These are phyloP conservation scores for Salpingus planirostris DNA, from an alignment of 2,888 invertebrate species.

Conservation along the genomic window DNA sequence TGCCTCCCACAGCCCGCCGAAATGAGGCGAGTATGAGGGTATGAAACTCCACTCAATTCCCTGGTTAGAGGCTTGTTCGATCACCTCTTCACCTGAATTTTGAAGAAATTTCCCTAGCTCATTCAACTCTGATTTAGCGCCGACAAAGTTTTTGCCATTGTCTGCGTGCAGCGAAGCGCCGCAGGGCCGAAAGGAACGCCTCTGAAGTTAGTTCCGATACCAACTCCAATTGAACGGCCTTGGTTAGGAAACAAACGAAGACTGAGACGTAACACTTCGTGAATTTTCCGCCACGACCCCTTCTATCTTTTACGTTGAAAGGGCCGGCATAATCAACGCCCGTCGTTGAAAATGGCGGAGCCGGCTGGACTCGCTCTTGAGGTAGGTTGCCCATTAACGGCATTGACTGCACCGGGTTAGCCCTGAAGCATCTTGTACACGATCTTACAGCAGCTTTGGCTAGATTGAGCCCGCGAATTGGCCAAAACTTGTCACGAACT, in stretches of 20 bases:
- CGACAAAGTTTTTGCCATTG: slow-evolving; percentile 4
- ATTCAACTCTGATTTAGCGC: background rate
- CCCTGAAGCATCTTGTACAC: background rate
- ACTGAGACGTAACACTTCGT: background rate
- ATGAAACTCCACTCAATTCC: slow-evolving; percentile 3
- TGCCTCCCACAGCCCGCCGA: slow-evolving; percentile 7
- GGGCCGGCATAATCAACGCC: slow-evolving; percentile 2
- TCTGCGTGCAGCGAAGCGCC: slow-evolving; percentile 1
- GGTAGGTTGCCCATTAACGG: slow-evolving; percentile 1
- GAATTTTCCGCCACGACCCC: background rate
- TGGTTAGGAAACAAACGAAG: slow-evolving; percentile 1
- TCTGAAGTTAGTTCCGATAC: slow-evolving; percentile 1
- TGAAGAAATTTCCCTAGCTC: background rate
- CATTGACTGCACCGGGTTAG: background rate
- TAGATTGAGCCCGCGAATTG: background rate
- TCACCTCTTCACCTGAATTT: background rate
- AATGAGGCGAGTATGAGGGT: slow-evolving; percentile 3
- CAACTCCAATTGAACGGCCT: slow-evolving; percentile 1
- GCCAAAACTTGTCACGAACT: background rate
- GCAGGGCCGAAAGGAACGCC: background rate
- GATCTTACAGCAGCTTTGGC: background rate
- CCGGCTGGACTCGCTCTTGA: background rate
- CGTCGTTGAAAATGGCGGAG: background rate
- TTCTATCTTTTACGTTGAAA: slow-evolving; percentile 2
- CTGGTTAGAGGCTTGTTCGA: background rate